phyloP scores from a whole-genome alignment of 2,113 vertebrate genomes.

The Myotis yumanensis region DNA sequence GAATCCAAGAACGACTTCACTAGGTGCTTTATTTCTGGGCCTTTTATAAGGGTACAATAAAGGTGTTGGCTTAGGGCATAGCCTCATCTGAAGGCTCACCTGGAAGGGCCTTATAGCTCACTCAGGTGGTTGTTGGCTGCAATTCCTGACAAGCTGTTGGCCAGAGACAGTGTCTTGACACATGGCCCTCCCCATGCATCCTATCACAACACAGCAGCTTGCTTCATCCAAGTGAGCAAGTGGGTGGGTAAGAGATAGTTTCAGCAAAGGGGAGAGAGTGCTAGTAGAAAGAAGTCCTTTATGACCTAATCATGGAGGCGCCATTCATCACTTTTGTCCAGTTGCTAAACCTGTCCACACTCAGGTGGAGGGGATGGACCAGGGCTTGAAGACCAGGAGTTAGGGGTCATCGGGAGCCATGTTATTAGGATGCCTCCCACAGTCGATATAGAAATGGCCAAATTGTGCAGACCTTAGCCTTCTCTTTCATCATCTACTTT shows the following conservation, averaged over 20 bases:
- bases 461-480: not conserved
- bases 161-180: not conserved
- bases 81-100: not conserved
- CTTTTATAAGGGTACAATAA: not conserved
- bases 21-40: not conserved
- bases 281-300: not conserved
- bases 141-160: accelerated
- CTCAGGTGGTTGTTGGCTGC: too few species aligned
- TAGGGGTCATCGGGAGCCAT: not conserved
- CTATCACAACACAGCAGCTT: not conserved
- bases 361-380: not conserved
- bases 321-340: not conserved
- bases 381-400: not conserved
- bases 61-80: not conserved
- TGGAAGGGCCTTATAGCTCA: not conserved
- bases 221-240: not conserved
- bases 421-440: not conserved
- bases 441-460: not conserved
- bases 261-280: not conserved
- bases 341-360: accelerated
- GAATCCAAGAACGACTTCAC: not conserved
- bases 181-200: not conserved
- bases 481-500: not conserved
- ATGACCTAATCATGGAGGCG: accelerated
- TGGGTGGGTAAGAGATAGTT: not conserved